These are phyloP conservation scores for Aphodius sticticus DNA, from an alignment of 2,888 invertebrate species.

Conservation along the genomic window DNA sequence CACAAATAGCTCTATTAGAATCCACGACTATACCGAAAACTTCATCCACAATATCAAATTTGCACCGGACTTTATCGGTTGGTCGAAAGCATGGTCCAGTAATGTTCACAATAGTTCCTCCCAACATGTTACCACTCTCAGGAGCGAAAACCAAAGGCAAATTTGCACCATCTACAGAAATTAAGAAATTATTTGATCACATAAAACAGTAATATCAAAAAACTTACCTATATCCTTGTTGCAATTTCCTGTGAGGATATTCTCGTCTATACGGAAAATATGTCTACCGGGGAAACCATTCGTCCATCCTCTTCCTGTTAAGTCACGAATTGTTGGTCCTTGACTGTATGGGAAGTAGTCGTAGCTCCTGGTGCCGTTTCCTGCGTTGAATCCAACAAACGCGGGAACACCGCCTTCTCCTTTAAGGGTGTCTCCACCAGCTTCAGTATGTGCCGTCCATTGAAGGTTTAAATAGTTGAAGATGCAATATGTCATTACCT, in stretches of 20 bases:
- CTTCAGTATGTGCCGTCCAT: conserved; percentile 92
- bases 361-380: conserved; percentile 89
- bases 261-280: conserved; percentile 94
- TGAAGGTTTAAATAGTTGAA: conserved; percentile 92
- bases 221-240: conserved; percentile 84
- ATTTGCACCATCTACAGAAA: conserved; percentile 75
- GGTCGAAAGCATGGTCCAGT: conserved; percentile 93
- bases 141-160: conserved; percentile 89
- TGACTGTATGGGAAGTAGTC: conserved; percentile 93
- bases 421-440: conserved; percentile 85
- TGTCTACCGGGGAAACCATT: conserved; percentile 91
- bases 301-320: conserved; percentile 85
- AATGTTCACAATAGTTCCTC: conserved; percentile 95
- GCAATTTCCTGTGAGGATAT: conserved; percentile 91
- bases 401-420: conserved; percentile 90
- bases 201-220: conserved; percentile 14
- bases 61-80: conserved; percentile 79
- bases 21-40: conserved; percentile 81
- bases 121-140: conserved; percentile 96
- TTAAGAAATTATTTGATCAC: conserved; percentile 15
- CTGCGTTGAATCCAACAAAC: conserved; percentile 95
- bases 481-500: conserved; percentile 92
- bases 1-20: conserved; percentile 85
- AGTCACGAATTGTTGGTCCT: conserved; percentile 81
- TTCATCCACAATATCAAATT: conserved; percentile 79